phyloP scores from a whole-genome alignment of 92 coral and sea anemone species.

The Desmophyllum pertusum region DNA sequence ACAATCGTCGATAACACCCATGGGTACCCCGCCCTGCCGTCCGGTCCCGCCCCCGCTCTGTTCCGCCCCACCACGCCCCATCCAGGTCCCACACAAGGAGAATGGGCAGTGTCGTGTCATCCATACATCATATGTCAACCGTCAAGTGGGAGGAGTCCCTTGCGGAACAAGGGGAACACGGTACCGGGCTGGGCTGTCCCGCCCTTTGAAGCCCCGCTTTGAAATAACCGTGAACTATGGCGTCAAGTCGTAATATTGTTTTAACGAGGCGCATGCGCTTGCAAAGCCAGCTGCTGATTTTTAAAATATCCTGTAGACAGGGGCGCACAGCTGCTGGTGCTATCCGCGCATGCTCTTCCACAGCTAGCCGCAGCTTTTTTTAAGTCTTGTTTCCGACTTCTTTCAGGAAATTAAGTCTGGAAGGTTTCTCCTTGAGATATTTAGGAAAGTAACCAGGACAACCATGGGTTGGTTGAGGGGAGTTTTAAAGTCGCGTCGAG shows the following conservation, averaged over 20 bases:
- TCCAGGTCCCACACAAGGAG: neutral
- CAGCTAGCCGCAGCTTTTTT: conserved; percentile 12
- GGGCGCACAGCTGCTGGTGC: conserved; percentile 9
- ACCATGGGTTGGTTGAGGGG: neutral
- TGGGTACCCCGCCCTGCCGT: neutral
- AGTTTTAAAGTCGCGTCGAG: neutral
- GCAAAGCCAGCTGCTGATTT: conserved; percentile 13
- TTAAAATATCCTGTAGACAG: neutral
- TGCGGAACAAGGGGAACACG: neutral
- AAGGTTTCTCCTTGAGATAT: neutral
- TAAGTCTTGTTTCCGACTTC: conserved; percentile 9
- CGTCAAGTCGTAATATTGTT: conserved; percentile 6
- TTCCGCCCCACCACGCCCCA: neutral
- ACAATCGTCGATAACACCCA: neutral
- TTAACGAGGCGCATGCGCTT: conserved; percentile 23
- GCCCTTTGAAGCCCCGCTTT: conserved; percentile 16
- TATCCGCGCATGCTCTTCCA: conserved; percentile 10
- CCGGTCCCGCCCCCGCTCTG: neutral
- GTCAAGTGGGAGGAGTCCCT: neutral
- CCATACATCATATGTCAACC: neutral
- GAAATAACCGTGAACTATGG: neutral
- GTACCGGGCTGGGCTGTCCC: conserved; percentile 13
- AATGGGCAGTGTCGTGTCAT: neutral
- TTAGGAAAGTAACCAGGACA: neutral
- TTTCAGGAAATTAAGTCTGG: conserved; percentile 3